Conservation (phyloP, 2,113 vertebrate genomes). For the Apeltes quadracus region DNA sequence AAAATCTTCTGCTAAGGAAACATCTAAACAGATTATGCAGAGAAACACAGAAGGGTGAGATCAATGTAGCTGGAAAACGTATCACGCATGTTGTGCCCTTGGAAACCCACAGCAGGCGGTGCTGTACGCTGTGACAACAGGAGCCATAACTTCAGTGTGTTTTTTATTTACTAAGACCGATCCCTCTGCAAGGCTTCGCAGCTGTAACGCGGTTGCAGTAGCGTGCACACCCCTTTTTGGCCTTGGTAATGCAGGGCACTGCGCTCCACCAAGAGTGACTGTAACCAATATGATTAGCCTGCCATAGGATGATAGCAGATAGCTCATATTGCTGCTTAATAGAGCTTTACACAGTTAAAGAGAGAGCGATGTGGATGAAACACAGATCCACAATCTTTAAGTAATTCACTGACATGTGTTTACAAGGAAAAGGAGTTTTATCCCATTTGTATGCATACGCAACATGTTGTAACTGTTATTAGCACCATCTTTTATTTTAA, state of each 20-base stretch:
- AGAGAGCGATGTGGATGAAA: background rate
- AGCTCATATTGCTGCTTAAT: conserved; percentile 17
- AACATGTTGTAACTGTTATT: background rate
- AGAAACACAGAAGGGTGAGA: conserved; percentile 6
- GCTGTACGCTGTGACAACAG: conserved; percentile 7
- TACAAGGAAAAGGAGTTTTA: background rate
- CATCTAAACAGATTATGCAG: conserved; percentile 54
- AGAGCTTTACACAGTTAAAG: conserved; percentile 7
- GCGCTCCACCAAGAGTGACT: conserved; percentile 13
- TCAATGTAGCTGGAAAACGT: conserved; percentile 11
- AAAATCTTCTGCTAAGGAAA: conserved; percentile 39
- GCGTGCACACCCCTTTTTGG: conserved; percentile 13
- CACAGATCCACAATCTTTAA: background rate
- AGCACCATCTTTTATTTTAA: background rate
- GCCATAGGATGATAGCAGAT: conserved; percentile 9
- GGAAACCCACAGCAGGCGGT: background rate
- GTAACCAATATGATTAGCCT: conserved; percentile 30
- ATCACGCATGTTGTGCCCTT: background rate
- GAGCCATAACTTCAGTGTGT: background rate
- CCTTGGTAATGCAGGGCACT: background rate
- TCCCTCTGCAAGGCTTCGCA: conserved; percentile 11
- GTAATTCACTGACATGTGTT: conserved; percentile 4
- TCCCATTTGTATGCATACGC: background rate
- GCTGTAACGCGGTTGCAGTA: background rate
- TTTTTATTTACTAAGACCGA: conserved; percentile 32